Evolutionary conservation across 2,113 vertebrate genomes (phyloP), one percentile per base, ranked within the genome.

Genomic region (Ammodramus savannarum): DNA sequence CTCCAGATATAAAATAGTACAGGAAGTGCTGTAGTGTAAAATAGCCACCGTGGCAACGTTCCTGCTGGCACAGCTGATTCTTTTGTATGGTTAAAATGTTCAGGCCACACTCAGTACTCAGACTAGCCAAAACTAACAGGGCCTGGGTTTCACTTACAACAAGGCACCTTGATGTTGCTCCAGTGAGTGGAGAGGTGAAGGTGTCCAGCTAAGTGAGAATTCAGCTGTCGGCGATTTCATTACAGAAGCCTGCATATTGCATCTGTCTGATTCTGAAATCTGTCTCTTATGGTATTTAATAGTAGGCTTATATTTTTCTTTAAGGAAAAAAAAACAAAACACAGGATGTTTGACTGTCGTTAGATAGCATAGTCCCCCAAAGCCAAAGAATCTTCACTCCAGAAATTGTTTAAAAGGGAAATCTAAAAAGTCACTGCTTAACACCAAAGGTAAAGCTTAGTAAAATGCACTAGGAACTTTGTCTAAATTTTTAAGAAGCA

Each of bases 391-490:
- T 79, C 88, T 79, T 94, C 87, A 76, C 79, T 97, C 94, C 97
- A 96, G 96, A 97, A 95, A 97, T 97, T 93, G 92, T 94, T 97
- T 91, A 76, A 97, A 97, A 89, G 86, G 84, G 80, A 97, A 86
- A 85, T 82, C 85, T 93, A 76, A 38, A 57, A 93, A 69, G 90
- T 97, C 90, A 95, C 94, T 98, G 98, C 98, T 98, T 98, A 96
- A 98, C 97, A 98, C 98, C 98, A 98, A 98, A 98, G 98, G 98
- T 97, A 98, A 98, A 94, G 62, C 93, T 97, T 97, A 96, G 96
- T 90, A 91, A 97, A 98, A 97, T 97, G 97, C 97, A 98, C 97
- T 97, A 97, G 94, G 92, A 97, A 97, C 94, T 95, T 96, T 95
- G 89, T 97, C 93, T 87, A 97, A 96, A 96, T 87, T 90, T 97